Percentiles rank a stretch among this genome's conserved stretches.
Evolutionary conservation across 1,140 invertebrate species (phyloP).

Genomic region (Plectrocnemia conspersa): DNA sequence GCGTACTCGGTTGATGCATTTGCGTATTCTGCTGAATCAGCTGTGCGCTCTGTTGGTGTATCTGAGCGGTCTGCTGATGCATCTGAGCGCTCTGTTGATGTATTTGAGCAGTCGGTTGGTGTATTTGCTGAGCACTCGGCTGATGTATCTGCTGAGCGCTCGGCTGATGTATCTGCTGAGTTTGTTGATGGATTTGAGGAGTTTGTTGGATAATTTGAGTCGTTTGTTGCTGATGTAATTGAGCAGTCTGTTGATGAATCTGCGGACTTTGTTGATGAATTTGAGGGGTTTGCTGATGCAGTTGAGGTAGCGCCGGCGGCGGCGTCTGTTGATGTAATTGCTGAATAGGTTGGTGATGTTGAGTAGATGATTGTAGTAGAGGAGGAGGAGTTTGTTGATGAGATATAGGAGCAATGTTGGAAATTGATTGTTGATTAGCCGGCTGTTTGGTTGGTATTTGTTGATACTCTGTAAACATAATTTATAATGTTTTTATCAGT

Average conservation of each 20-base stretch:
- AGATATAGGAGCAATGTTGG: constrained; percentile 17
- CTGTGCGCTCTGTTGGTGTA: constrained; percentile 11
- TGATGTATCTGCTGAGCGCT: constrained; percentile 7
- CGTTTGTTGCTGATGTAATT: constrained; percentile 10
- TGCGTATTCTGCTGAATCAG: constrained; percentile 12
- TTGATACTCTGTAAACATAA: neutral
- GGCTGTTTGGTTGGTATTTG: constrained; percentile 12
- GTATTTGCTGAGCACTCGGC: neutral
- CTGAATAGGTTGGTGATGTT: constrained; percentile 15
- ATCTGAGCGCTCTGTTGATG: constrained; percentile 10
- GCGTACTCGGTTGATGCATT: constrained; percentile 10
- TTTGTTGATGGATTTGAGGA: constrained; percentile 7
- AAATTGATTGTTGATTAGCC: constrained; percentile 6
- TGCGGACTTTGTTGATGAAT: constrained; percentile 18
- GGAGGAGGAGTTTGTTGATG: constrained; percentile 25
- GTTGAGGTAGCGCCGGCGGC: neutral
- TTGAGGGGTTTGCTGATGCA: constrained; percentile 15
- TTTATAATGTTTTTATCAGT: no score
- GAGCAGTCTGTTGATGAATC: neutral
- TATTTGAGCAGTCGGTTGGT: constrained; percentile 15
- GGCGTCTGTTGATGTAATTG: constrained; percentile 16
- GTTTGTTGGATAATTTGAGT: constrained; percentile 13
- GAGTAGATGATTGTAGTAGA: constrained; percentile 4
- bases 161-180: constrained; percentile 11
- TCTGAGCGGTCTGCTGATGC: constrained; percentile 10